Evolutionary conservation across 1,140 invertebrate genomes (phyloP).

Genomic region (Idris sp.): DNA sequence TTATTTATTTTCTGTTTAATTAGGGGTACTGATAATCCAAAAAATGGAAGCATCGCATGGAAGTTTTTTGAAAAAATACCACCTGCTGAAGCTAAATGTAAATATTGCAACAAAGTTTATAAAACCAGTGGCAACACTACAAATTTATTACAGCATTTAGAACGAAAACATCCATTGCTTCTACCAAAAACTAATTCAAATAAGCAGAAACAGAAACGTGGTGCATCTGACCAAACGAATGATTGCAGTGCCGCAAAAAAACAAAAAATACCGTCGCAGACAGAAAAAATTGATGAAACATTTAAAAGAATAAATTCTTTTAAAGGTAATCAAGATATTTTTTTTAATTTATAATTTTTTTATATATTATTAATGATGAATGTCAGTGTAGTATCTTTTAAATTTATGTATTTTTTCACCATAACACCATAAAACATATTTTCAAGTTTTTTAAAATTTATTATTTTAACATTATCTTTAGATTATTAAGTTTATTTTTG

Average conservation of each 20-base stretch:
- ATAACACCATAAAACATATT: no score
- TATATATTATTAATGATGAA: no score
- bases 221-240: no score
- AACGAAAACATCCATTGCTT: neutral
- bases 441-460: no score
- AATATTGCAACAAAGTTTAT: neutral
- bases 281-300: neutral
- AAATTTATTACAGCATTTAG: neutral
- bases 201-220: no score
- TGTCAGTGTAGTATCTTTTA: no score
- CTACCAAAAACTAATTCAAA: neutral
- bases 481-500: no score
- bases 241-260: neutral
- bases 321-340: constrained; percentile 2
- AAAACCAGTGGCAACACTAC: constrained; percentile 1
- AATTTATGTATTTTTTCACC: no score
- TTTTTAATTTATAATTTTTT: no score
- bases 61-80: neutral
- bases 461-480: no score
- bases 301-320: neutral
- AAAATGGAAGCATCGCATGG: constrained; percentile 2
- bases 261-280: neutral
- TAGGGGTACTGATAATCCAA: no score
- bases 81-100: constrained; percentile 2
- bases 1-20: no score